phyloP scores from a whole-genome alignment of 53 echinoderm and acorn worm species.

The Pentamera pediparva region DNA sequence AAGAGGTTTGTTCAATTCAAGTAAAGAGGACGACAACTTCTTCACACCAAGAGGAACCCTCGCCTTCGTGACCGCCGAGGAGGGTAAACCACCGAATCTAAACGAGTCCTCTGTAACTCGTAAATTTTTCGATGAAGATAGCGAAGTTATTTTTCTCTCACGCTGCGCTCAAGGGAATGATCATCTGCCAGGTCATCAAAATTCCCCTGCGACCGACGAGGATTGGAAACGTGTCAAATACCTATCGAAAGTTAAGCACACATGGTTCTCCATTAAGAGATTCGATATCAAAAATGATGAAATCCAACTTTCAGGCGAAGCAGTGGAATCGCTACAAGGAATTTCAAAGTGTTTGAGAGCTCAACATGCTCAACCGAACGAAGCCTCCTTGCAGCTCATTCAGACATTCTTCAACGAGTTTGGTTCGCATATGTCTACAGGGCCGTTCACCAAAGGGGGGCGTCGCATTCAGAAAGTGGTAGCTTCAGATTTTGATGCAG shows the following conservation, averaged over 20 bases:
- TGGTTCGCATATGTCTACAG: not conserved
- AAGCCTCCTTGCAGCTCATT: no score
- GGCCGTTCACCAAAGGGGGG: not conserved
- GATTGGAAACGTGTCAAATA: not conserved
- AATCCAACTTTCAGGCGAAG: no score
- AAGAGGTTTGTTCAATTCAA: not conserved
- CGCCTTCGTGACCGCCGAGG: not conserved
- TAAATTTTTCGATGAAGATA: not conserved
- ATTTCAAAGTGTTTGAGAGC: no score
- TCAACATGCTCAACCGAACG: no score
- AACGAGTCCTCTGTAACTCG: not conserved
- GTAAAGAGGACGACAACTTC: not conserved
- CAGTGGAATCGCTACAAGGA: no score
- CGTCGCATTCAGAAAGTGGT: not conserved
- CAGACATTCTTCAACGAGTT: not conserved
- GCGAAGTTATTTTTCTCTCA: not conserved
- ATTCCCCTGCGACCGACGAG: no score
- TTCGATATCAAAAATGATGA: no score
- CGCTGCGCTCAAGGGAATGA: not conserved
- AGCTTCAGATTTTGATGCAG: not conserved
- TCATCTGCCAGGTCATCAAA: no score
- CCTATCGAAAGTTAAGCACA: not conserved
- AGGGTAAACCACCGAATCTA: not conserved
- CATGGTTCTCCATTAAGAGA: not conserved
- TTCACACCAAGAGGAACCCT: not conserved